Percentiles rank a stretch among this genome's conserved stretches.
These are phyloP conservation scores for Hexactinellida sp. DNA, from an alignment of 37 sponge, comb jelly and placozoan genomes.

Conservation along the genomic window DNA sequence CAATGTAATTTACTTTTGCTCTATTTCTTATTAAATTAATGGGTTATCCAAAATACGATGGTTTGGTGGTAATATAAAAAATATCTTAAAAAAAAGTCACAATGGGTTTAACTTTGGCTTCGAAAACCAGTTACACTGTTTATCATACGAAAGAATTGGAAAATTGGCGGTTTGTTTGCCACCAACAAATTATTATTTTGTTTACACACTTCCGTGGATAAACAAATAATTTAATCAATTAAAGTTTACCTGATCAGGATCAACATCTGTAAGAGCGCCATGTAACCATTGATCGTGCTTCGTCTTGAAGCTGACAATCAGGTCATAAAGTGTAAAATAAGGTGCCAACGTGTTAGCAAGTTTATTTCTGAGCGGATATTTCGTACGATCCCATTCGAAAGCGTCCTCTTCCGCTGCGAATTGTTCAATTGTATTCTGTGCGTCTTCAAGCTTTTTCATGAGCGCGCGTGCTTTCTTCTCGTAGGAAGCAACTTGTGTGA, in stretches of 20 bases:
- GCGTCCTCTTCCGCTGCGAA: conserved; percentile 94
- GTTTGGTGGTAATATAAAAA: too few relatives aligned
- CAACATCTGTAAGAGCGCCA: conserved; percentile 70
- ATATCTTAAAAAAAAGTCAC: too few relatives aligned
- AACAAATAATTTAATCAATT: too few relatives aligned
- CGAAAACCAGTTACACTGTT: too few relatives aligned
- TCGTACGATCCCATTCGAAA: conserved; percentile 93
- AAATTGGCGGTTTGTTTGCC: too few relatives aligned
- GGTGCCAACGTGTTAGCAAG: conserved; percentile 66
- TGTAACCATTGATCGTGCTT: conserved; percentile 90
- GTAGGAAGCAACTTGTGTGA: conserved; percentile 66
- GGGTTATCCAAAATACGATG: too few relatives aligned
- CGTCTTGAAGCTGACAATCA: conserved; percentile 64
- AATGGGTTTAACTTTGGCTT: too few relatives aligned
- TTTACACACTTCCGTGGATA: too few relatives aligned
- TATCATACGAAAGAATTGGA: too few relatives aligned
- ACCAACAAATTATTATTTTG: too few relatives aligned
- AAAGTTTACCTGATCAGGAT: conserved; percentile 88
- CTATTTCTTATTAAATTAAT: too few relatives aligned
- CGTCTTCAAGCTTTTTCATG: conserved; percentile 63
- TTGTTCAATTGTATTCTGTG: conserved; percentile 78
- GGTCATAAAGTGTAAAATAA: conserved; percentile 77
- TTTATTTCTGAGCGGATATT: conserved; percentile 74
- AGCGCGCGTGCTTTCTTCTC: conserved; percentile 76
- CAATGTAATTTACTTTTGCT: too few relatives aligned